phyloP scores from a whole-genome alignment of 2,113 vertebrate species.

The Actinemys pallida region DNA sequence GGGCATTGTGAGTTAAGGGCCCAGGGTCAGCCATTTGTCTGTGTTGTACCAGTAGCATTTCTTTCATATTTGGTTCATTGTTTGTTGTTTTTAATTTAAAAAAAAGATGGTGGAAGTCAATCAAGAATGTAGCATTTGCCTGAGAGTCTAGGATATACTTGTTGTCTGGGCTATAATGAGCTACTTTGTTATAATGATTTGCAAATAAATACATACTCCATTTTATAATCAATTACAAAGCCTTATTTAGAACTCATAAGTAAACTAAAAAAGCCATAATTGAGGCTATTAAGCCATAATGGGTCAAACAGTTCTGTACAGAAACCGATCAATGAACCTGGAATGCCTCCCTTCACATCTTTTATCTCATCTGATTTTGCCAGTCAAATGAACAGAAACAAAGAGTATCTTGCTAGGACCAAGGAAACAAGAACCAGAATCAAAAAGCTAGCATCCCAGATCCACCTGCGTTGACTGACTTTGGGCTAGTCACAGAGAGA shows the following conservation, averaged over 20 bases:
- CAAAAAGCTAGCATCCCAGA: background rate
- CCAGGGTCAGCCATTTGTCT: background rate
- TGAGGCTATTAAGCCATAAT: background rate
- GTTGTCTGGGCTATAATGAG: background rate
- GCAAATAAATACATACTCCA: background rate
- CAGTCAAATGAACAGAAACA: background rate
- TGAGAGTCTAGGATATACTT: background rate
- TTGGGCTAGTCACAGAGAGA: slow-evolving; percentile 14
- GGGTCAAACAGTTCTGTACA: background rate
- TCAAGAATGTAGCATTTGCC: background rate
- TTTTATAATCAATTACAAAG: background rate
- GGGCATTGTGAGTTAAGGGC: background rate
- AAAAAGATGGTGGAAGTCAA: background rate
- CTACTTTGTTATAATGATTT: background rate
- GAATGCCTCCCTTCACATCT: background rate
- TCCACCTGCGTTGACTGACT: background rate
- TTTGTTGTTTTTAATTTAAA: background rate
- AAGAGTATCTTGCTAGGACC: slow-evolving; percentile 9
- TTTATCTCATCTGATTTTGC: background rate
- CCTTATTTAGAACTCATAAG: background rate
- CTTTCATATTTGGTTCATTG: background rate
- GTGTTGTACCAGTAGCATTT: background rate
- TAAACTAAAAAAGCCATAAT: background rate
- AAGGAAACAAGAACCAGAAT: slow-evolving; percentile 16
- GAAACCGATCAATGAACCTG: background rate